Evolutionary conservation across 2,113 vertebrate genomes (phyloP), one percentile per base, ranked within the genome.

Genomic region (Gobius niger): DNA sequence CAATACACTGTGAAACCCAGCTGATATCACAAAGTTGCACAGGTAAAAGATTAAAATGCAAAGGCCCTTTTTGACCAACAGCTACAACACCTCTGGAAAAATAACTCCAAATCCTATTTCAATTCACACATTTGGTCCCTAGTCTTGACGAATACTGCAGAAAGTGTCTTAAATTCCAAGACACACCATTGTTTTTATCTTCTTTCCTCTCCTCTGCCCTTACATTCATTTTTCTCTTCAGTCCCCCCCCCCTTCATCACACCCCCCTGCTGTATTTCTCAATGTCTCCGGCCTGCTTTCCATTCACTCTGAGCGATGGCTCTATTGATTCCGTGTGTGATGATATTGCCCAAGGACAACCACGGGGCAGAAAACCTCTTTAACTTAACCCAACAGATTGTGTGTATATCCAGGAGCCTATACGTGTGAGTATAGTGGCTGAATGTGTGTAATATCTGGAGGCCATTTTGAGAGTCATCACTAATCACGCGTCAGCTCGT

Each of bases 311-410:
- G 84, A 90, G 75, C 65, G 77, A 92, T 89, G 85, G 80, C 81
- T 82, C 70, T 89, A 91, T 91, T 86, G 90, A 91, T 92, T 88
- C 86, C 79, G 70, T 75, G 81, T 83, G 78, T 88, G 86, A 88
- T 89, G 85, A 87, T 89, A 83, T 82, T 87, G 80, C 82, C 77
- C 85, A 89, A 87, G 88, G 90, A 89, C 85, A 71, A 85, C 67
- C 66, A 80, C 78, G 60, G 81, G 83, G 73, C 72, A 79, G 76
- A 89, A 84, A 90, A 83, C 64, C 78, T 87, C 70, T 87, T 88
- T 77, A 78, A 81, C 83, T 63, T 73, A 65, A 49, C 51, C 68
- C 0, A 41, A 70, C 47, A 46, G 62, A 71, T 44, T 75, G 76
- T 75, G 73, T 66, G 51, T 65, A 65, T 13, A 34, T 34, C 24